Evolutionary conservation across 2,888 invertebrate species (phyloP).

Genomic region (Folsomia candida): DNA sequence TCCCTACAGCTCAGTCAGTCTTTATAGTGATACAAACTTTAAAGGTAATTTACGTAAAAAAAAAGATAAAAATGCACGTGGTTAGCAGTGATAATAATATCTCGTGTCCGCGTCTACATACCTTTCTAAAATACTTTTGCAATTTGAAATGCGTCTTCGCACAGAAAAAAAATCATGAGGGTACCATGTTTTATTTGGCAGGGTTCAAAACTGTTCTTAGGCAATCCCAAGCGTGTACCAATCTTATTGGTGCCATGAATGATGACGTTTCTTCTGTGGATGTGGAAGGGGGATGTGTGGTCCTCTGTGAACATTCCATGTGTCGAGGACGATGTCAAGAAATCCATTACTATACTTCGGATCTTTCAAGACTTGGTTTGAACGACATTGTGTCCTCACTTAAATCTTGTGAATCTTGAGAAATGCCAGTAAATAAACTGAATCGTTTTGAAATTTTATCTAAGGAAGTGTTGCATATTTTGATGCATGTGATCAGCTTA

Average conservation of each 20-base stretch:
- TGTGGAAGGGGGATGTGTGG: background rate
- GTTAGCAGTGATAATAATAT: no score
- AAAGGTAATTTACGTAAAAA: background rate
- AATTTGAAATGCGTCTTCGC: no score
- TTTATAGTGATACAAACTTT: background rate
- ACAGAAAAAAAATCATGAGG: background rate
- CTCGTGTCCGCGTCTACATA: background rate
- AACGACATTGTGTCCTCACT: conserved; percentile 10
- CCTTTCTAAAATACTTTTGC: background rate
- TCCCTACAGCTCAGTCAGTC: background rate
- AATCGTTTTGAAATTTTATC: no score
- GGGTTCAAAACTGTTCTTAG: background rate
- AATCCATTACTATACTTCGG: background rate
- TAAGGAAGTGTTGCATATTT: no score
- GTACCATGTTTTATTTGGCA: background rate
- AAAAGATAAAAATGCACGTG: no score
- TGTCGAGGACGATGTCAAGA: conserved; percentile 6
- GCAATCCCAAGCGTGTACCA: background rate
- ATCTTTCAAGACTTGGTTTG: background rate
- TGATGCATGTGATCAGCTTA: no score
- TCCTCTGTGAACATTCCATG: conserved; percentile 1
- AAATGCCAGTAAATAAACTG: no score
- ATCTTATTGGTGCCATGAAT: background rate
- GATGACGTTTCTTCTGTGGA: conserved; percentile 2
- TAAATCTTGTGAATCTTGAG: background rate